Base-by-base conservation (phyloP, 2,113 vertebrate species). In the Misgurnus anguillicaudatus region DNA sequence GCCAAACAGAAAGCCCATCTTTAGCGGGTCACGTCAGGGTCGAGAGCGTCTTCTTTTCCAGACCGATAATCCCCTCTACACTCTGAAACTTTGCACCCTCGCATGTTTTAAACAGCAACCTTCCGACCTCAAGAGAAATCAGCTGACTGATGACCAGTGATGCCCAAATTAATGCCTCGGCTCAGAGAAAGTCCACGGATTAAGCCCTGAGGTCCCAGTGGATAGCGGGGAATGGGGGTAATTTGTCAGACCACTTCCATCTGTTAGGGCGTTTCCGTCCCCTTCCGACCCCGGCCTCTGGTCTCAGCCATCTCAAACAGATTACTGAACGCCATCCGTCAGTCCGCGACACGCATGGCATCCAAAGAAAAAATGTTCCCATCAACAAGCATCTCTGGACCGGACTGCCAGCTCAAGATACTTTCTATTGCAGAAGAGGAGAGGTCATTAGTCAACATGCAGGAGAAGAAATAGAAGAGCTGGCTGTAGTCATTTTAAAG, bases 1-100 rank as follows among this genome's bases (percentile, higher is more conserved):
- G 41, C 36, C 51, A 16, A 10, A 57, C 3, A 62, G 24, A 65
- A 31, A 81, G 39, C 45, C 38, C 53, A 1, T 91, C 87, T 86
- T 78, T 86, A 86, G 85, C 86, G 82, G 88, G 89, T 91, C 88
- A 90, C 87, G 86, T 83, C 89, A 84, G 89, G 89, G 89, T 91
- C 89, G 88, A 87, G 88, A 91, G 87, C 84, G 86, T 87, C 87
- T 91, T 88, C 83, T 87, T 89, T 90, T 89, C 90, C 89, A 89
- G 85, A 90, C 89, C 85, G 82, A 80, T 91, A 91, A 90, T 91
- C 90, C 89, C 57, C 48, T 66, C 86, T 79, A 85, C 86, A 85
- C 88, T 88, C 87, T 89, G 90, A 86, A 89, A 87, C 83, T 68
- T 66, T 61, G 65, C 55, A 16, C 41, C 74, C 36, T 64, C 45